Conservation (phyloP, 2,113 vertebrate genomes). For the Glaucidium brasilianum region DNA sequence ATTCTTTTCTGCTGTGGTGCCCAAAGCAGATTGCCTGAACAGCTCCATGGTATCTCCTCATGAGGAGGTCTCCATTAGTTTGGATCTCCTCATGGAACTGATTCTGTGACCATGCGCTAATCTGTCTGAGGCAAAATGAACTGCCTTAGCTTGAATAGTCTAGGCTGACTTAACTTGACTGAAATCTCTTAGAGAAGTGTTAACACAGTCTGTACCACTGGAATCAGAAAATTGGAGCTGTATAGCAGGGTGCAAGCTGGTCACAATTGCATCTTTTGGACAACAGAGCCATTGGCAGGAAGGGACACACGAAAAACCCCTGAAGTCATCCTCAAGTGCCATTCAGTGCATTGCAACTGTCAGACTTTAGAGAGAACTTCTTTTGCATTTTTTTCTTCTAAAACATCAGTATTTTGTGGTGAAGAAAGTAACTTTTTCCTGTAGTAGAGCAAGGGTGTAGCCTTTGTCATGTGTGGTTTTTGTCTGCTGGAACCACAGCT, state of each 20-base stretch:
- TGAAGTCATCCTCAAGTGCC: background rate
- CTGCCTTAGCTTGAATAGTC: background rate
- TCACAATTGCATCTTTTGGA: background rate
- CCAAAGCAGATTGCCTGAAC: background rate
- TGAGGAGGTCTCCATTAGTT: background rate
- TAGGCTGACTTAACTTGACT: background rate
- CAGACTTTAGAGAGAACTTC: background rate
- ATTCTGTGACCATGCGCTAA: background rate
- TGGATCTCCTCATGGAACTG: background rate
- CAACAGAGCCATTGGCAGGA: background rate
- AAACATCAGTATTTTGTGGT: background rate
- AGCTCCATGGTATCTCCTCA: background rate
- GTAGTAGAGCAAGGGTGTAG: rapidly evolving
- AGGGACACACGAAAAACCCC: background rate
- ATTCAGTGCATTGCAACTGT: background rate
- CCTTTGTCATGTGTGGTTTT: background rate
- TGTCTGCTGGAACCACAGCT: background rate
- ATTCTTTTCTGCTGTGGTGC: background rate
- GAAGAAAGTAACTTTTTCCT: background rate
- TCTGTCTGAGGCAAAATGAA: background rate
- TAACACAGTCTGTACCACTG: background rate
- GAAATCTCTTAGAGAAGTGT: background rate
- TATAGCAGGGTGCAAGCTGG: background rate
- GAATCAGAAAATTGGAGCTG: background rate
- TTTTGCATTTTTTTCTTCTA: background rate